Conservation (phyloP, 2,113 vertebrate species). For the Cervus canadensis region DNA sequence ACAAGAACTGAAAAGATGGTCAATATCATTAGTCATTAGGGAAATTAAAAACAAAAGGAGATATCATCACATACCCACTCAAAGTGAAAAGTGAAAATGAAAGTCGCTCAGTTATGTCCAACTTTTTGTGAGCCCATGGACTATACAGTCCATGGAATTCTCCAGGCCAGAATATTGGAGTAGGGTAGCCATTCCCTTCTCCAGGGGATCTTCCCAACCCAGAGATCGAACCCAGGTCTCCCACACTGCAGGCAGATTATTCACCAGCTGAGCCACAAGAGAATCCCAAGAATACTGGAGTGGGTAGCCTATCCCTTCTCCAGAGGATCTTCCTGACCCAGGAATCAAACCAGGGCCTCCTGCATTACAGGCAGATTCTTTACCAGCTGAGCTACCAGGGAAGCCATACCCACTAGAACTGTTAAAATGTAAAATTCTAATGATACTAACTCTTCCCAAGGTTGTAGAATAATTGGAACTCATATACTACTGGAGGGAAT, state of each 20-base stretch:
- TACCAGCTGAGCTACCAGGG: not conserved
- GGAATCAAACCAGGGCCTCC: not conserved
- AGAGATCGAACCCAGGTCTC: not conserved
- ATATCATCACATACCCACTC: not conserved
- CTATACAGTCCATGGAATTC: not conserved
- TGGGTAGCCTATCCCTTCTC: not conserved
- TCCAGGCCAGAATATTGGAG: not conserved
- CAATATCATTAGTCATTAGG: not conserved
- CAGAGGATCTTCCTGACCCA: not conserved
- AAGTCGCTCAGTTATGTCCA: not conserved
- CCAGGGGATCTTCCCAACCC: not conserved
- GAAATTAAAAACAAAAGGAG: not conserved
- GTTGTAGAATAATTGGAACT: not conserved
- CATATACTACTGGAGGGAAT: not conserved
- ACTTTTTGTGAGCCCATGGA: not conserved
- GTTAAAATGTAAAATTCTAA: not conserved
- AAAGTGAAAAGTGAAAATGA: not conserved
- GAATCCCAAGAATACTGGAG: not conserved
- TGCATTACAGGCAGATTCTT: not conserved
- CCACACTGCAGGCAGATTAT: not conserved
- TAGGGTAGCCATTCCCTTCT: not conserved
- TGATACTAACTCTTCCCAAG: not conserved
- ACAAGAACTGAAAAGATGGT: not conserved
- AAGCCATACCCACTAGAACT: not conserved
- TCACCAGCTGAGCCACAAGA: not conserved